These are phyloP conservation scores for Chymomyza amoena DNA, from an alignment of 2,888 invertebrate species.

Conservation along the genomic window DNA sequence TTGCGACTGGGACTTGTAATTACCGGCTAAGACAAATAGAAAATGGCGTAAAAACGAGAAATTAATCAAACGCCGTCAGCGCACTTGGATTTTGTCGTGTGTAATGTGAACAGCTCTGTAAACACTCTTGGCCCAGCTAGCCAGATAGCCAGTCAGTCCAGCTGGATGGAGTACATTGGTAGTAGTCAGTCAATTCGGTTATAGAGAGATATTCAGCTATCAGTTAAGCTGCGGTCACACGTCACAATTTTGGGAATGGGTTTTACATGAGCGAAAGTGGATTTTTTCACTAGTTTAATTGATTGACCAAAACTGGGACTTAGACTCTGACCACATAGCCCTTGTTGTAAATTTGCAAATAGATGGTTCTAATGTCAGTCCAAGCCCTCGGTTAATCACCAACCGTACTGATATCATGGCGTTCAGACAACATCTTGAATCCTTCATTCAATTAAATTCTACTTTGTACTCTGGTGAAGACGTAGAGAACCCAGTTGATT, in stretches of 20 bases:
- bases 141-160: background rate
- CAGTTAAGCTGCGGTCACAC: background rate
- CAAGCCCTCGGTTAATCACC: no score
- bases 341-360: no score
- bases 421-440: no score
- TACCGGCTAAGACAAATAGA: conserved; percentile 75
- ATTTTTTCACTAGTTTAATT: no score
- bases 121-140: conserved; percentile 36
- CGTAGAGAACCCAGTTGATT: no score
- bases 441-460: no score
- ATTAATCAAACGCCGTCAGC: conserved; percentile 60
- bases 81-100: conserved; percentile 46
- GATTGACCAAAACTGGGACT: no score
- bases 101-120: conserved; percentile 63
- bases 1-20: conserved; percentile 64
- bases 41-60: conserved; percentile 76
- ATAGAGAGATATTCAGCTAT: background rate
- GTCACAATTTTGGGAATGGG: background rate
- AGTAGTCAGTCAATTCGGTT: background rate
- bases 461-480: no score
- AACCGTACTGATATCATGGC: no score
- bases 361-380: no score
- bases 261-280: background rate
- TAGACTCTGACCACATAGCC: no score
- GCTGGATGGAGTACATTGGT: conserved; percentile 2